Percentiles rank a stretch among this genome's conserved stretches.
These are phyloP conservation scores for Vimba vimba DNA, from an alignment of 2,113 vertebrate genomes.

Conservation along the genomic window DNA sequence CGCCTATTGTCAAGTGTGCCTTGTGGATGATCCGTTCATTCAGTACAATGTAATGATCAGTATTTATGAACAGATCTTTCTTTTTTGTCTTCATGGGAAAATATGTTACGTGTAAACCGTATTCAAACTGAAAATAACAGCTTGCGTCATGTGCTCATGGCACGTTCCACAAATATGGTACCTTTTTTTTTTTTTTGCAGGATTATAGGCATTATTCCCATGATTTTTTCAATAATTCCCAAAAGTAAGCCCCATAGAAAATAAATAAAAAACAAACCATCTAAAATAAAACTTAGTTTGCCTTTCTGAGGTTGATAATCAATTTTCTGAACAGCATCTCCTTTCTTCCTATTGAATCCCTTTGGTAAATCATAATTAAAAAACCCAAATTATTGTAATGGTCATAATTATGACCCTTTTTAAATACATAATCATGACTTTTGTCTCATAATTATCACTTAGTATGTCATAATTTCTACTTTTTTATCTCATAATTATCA, in stretches of 20 bases:
- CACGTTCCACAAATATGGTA: neutral
- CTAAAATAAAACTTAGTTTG: neutral
- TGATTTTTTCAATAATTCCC: neutral
- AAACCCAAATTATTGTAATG: too few species aligned
- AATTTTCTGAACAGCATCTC: neutral
- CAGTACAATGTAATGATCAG: neutral
- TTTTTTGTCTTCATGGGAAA: neutral
- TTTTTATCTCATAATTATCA: neutral
- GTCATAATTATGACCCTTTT: too few species aligned
- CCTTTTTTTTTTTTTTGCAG: neutral
- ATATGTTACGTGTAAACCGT: neutral
- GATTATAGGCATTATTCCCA: neutral
- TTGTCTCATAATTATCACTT: neutral
- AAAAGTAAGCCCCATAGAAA: neutral
- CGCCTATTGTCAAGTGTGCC: constrained; percentile 14
- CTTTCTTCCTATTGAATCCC: neutral
- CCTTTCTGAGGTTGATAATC: neutral
- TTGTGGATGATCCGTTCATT: constrained; percentile 13
- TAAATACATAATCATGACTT: too few species aligned
- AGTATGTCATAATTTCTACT: neutral
- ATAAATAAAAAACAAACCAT: neutral
- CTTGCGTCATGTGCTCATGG: neutral
- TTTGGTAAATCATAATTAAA: too few species aligned
- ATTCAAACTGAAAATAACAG: neutral
- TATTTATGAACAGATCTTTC: neutral